Evolutionary conservation across 2,797 vertebrate species (phyloP), one percentile per base, ranked within the genome.

Genomic region (Spatula clypeata): DNA sequence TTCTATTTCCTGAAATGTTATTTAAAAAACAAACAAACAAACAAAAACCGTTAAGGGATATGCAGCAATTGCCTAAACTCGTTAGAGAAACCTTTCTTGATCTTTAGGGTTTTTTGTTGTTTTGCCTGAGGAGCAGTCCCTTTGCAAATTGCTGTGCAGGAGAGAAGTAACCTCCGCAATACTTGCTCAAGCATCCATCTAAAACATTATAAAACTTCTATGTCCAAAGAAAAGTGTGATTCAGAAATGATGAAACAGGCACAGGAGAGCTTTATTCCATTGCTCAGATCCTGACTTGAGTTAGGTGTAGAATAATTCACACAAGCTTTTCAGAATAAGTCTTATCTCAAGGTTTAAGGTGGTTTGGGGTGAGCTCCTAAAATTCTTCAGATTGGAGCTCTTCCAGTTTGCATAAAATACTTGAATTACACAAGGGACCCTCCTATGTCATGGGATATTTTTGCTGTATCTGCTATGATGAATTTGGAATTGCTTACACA

Each of bases 271-370:
- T 77, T 86, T n/a, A 13, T 74, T 85, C 49, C 11, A 42, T 36
- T 86, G 20, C 69, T 91, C 89, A 72, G 38, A 26, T 80, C 54
- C 74, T 86, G 64, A 76, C 55, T 91, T 86, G 71, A 91, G 13
- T 42, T 67, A 42, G 69, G 7, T 34, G 24, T 65, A 90, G 40
- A 74, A 42, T 67, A 88, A 86, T 65, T 91, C 34, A 79, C 36
- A 71, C 21, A 6, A 32, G 40, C 6, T 4, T 93, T 75, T 94
- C 47, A 23, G 72, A 83, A 36, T 74, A 72, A 74, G 12, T 61
- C 67, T 66, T 90, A 64, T 58, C 57, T 94, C 31, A 13, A 31
- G 32, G 84, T 95, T 92, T 93, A 83, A 80, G 76, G 49, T 65
- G 18, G 20, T 42, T 10, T 65, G 58, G 40, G 16, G 2, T 93